Percentiles rank a stretch among this genome's conserved stretches.
These are phyloP conservation scores for Zaprionus davidi DNA, from an alignment of 1,140 invertebrate genomes.

Conservation along the genomic window DNA sequence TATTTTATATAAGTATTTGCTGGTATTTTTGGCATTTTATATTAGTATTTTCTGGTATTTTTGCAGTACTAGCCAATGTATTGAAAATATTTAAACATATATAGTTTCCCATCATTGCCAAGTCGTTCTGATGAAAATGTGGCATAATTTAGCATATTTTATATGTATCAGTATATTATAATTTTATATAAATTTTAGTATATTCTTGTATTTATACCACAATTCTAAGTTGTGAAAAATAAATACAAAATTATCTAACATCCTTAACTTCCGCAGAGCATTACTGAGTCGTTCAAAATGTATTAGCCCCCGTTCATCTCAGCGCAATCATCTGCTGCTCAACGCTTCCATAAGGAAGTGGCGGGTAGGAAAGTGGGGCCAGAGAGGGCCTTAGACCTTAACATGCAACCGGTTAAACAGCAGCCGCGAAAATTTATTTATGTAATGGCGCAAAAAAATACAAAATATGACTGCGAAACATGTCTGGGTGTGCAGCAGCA, in stretches of 20 bases:
- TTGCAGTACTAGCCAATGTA: too few species aligned
- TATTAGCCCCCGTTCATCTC: background rate
- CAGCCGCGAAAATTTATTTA: conserved; percentile 17
- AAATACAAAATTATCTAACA: background rate
- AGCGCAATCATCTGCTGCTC: background rate
- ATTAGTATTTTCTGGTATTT: too few species aligned
- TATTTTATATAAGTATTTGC: too few species aligned
- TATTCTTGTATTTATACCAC: background rate
- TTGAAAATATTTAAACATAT: too few species aligned
- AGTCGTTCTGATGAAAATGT: too few species aligned
- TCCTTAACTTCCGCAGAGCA: background rate
- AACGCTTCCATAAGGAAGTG: background rate
- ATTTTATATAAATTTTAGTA: background rate
- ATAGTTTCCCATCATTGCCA: too few species aligned
- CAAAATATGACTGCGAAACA: conserved; percentile 17
- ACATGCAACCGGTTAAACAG: conserved; percentile 54
- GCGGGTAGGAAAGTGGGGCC: background rate
- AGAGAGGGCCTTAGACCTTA: conserved; percentile 27
- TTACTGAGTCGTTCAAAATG: background rate
- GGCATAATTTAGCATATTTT: too few species aligned
- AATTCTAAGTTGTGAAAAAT: background rate
- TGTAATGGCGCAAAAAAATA: conserved; percentile 16
- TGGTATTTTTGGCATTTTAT: too few species aligned
- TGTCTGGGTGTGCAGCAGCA: background rate
- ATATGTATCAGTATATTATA: too few species aligned